phyloP scores from a whole-genome alignment of 2,113 vertebrate species.

The Plecotus auritus region DNA sequence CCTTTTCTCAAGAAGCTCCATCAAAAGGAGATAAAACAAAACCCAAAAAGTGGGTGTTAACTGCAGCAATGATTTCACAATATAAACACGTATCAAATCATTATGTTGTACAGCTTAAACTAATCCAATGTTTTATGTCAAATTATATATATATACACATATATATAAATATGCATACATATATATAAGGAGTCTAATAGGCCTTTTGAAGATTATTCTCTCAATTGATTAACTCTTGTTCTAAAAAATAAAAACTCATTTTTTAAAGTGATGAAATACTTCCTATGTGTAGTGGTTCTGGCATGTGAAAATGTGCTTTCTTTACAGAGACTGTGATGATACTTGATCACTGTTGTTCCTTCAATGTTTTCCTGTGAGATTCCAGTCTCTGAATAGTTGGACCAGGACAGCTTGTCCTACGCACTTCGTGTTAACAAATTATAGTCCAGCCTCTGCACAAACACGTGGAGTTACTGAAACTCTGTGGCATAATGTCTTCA shows the following conservation, averaged over 20 bases:
- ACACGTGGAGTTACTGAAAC: not conserved
- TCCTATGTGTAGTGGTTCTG: not conserved
- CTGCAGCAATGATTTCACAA: not conserved
- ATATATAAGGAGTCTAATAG: not conserved
- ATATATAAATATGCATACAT: no score
- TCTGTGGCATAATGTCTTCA: accelerated
- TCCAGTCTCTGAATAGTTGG: not conserved
- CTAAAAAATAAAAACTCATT: not conserved
- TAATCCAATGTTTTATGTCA: no score
- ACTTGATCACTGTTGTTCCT: not conserved
- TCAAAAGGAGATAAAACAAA: not conserved
- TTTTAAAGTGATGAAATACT: not conserved
- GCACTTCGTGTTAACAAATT: accelerated
- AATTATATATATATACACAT: no score
- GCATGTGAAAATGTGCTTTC: not conserved
- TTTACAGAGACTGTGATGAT: not conserved
- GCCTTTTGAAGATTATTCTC: not conserved
- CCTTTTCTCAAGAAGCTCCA: not conserved
- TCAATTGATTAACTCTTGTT: not conserved
- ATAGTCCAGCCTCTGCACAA: not conserved
- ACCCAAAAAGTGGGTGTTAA: not conserved
- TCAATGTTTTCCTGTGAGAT: not conserved
- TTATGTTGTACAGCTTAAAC: not conserved
- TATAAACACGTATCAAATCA: not conserved
- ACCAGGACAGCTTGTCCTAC: accelerated